A percentile compares a stretch with the other conserved stretches of the same genome.
These are phyloP conservation scores for Gandaritis pyraliata DNA, from an alignment of 2,888 invertebrate genomes.

Conservation along the genomic window DNA sequence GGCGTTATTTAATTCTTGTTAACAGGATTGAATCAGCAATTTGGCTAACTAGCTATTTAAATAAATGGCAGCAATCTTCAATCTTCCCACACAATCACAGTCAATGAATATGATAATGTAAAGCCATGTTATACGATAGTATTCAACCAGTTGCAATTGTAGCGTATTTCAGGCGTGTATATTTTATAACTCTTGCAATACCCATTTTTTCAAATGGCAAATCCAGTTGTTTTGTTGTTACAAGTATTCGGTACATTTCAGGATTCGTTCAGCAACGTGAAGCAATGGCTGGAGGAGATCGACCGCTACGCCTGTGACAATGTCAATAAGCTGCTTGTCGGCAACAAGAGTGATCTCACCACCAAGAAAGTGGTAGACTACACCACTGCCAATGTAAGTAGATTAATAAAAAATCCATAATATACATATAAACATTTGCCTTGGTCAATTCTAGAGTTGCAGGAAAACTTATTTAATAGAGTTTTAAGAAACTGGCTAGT, in stretches of 20 bases:
- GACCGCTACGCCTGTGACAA: conserved; percentile 99
- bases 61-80: neutral
- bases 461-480: too few species aligned
- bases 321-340: conserved; percentile 99
- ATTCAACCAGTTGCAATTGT: too few species aligned
- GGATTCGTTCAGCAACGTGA: conserved; percentile 99
- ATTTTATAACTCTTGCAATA: too few species aligned
- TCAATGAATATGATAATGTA: too few species aligned
- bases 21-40: neutral
- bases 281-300: conserved; percentile 99
- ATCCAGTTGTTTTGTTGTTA: too few species aligned
- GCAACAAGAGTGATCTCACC: conserved; percentile 99
- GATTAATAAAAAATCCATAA: too few species aligned
- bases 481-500: too few species aligned
- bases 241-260: conserved; percentile 2
- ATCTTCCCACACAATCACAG: neutral
- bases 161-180: too few species aligned
- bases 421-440: too few species aligned
- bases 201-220: too few species aligned
- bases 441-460: too few species aligned
- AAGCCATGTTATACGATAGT: too few species aligned
- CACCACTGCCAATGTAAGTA: conserved; percentile 96
- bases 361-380: conserved; percentile 99
- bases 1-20: conserved; percentile 3
- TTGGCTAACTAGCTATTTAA: neutral